Evolutionary conservation across 2,797 vertebrate genomes (phyloP).

Genomic region (Amblyopsis hoosieri): DNA sequence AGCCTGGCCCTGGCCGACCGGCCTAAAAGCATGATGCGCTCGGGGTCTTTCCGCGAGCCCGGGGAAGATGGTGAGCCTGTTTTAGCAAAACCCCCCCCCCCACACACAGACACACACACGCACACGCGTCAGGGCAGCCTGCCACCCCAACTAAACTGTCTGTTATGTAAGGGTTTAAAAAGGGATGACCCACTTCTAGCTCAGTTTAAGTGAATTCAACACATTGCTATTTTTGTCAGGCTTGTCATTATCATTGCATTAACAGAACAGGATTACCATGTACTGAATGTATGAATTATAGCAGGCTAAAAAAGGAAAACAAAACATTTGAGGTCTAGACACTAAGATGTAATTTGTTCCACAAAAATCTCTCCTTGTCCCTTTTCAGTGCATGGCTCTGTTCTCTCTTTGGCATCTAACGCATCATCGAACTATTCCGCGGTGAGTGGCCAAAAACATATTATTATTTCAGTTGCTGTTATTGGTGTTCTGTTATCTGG

Average conservation of each 20-base stretch:
- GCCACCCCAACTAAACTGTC: no score
- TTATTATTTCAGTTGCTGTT: neutral
- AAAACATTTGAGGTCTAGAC: neutral
- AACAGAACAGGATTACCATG: neutral
- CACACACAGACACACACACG: no score
- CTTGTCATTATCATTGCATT: neutral
- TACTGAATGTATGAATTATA: neutral
- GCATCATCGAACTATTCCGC: conserved; percentile 96
- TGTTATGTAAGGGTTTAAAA: conserved; percentile 9
- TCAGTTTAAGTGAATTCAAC: neutral
- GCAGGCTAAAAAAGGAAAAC: neutral
- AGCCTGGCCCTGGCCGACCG: conserved; percentile 93
- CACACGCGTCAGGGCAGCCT: no score
- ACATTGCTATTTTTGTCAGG: no score
- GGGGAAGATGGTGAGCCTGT: conserved; percentile 89
- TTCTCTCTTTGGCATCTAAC: conserved; percentile 94
- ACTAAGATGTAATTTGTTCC: neutral
- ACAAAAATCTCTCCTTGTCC: conserved; percentile 1
- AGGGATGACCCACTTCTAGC: conserved; percentile 3
- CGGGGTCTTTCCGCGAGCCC: conserved; percentile 95
- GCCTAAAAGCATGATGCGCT: conserved; percentile 95
- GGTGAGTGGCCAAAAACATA: conserved; percentile 78
- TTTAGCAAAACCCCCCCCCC: neutral
- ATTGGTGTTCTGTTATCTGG: neutral
- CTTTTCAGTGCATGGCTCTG: conserved; percentile 92